Percentiles rank a stretch among this genome's conserved stretches.
Conservation (phyloP, 1,140 invertebrate species). For the Manduca sexta region DNA sequence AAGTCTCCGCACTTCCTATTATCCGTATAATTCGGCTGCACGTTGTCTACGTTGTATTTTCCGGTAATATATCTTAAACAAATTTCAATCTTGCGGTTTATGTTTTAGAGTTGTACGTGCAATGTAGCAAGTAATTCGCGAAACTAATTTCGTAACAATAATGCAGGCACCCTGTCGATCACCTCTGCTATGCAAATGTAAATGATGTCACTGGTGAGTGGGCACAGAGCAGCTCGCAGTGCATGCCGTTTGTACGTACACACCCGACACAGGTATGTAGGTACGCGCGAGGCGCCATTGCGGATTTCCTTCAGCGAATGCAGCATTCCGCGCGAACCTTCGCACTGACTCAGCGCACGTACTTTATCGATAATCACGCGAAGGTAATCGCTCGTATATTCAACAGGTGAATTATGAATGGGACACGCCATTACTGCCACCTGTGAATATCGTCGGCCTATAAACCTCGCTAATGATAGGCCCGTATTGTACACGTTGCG, state of each 20-base stretch:
- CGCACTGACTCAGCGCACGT: conserved; percentile 41
- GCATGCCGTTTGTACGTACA: conserved; percentile 15
- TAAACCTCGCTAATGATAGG: too few species aligned
- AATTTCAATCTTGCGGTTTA: too few species aligned
- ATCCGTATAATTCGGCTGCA: too few species aligned
- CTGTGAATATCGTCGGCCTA: conserved; percentile 6
- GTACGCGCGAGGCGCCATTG: conserved; percentile 46
- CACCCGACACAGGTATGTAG: conserved; percentile 27
- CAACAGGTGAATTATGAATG: conserved; percentile 47
- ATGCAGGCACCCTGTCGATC: conserved; percentile 22
- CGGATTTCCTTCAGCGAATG: conserved; percentile 62
- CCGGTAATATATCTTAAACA: too few species aligned
- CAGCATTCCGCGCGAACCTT: conserved; percentile 52
- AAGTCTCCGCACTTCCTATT: too few species aligned
- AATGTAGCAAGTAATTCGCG: neutral
- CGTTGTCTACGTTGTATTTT: too few species aligned
- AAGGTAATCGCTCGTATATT: conserved; percentile 25
- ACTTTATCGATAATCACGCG: conserved; percentile 21
- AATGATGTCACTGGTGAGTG: conserved; percentile 40
- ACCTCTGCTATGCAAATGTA: conserved; percentile 42
- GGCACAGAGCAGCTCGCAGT: conserved; percentile 23
- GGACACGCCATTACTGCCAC: conserved; percentile 38
- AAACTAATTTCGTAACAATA: conserved; percentile 21
- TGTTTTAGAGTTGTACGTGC: too few species aligned
- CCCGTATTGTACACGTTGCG: too few species aligned